Evolutionary conservation across 2,797 vertebrate species (phyloP), one percentile per base, ranked within the genome.

Genomic region (Gymnoscopelus braueri): DNA sequence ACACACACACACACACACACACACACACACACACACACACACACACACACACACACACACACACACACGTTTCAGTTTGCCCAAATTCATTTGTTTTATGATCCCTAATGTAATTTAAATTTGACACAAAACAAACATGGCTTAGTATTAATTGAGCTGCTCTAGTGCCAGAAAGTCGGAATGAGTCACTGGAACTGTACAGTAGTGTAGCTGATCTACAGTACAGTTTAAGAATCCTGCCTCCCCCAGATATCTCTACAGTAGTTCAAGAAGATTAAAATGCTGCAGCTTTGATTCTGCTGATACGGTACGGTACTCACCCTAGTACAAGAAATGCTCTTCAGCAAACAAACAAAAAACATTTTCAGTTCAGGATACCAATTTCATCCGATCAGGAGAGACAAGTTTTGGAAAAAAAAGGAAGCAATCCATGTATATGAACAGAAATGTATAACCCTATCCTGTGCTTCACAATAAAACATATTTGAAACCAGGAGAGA

Each of bases 231-330:
- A 19, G 19, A 19, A 75, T 75, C 58, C 78, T 74, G 74, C 75
- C 61, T 3, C 15, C 57, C 83, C 74, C 78, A 84, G 72, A 86
- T 90, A 84, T 85, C 87, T 84, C 81, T 7, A 82, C 62, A 71
- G 39, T 32, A 61, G 65, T 82, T 68, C 29, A 84, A 67, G 81
- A 85, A 75, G 75, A 88, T 88, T 88, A 81, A 67, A 72, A 79
- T 10, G 59, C 60, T 69, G 74, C 72, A 0, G 26, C 78, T 85
- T 86, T 92, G 80, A 89, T 90, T 86, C 69, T 35, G 74, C 70
- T 87, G 87, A 82, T 80, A 75, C 65, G 79, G 83, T 80, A 75
- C 67, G 78, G 84, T 74, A 79, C 74, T 62, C 23, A 15, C 66
- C 60, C 35, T 32, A 32, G 39, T 44, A 44, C 39, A 10, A 44